Evolutionary conservation across 2,888 invertebrate genomes (phyloP).

Genomic region (Malthinus flaveolus): DNA sequence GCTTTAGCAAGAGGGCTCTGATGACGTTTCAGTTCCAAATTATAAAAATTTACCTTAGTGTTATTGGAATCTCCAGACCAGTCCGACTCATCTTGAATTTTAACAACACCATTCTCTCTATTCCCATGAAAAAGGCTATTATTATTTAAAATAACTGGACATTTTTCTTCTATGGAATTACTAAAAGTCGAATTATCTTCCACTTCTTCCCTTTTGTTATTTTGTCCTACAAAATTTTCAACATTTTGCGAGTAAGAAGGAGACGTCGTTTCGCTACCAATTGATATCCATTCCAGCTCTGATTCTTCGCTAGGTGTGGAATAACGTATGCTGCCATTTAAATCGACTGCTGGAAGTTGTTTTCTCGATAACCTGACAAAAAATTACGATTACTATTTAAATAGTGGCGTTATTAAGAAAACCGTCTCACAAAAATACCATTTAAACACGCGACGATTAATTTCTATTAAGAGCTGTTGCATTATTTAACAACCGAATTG

Average conservation of each 20-base stretch:
- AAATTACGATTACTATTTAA: not conserved
- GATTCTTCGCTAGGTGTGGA: slow-evolving; percentile 62
- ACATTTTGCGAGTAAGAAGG: slow-evolving; percentile 3
- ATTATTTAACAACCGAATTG: too few species aligned
- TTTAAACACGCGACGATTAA: too few species aligned
- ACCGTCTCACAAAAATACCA: too few species aligned
- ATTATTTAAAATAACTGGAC: too few species aligned
- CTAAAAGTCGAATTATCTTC: too few species aligned
- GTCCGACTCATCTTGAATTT: slow-evolving; percentile 30
- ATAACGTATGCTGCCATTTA: slow-evolving; percentile 76
- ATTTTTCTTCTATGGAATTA: too few species aligned
- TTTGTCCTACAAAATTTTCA: not conserved
- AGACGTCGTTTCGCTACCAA: slow-evolving; percentile 20
- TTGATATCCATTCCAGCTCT: slow-evolving; percentile 76
- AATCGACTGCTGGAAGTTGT: slow-evolving; percentile 70
- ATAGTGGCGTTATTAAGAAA: too few species aligned
- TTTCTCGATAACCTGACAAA: slow-evolving; percentile 63
- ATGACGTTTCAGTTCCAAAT: not conserved
- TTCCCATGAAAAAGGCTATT: not conserved
- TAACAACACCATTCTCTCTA: not conserved
- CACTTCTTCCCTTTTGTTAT: not conserved
- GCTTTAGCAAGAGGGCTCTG: too few species aligned
- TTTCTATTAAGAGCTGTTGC: too few species aligned
- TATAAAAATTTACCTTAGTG: slow-evolving; percentile 13
- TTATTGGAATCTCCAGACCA: slow-evolving; percentile 30